phyloP scores from a whole-genome alignment of 1,140 invertebrate species.

The Megalopta genalis region DNA sequence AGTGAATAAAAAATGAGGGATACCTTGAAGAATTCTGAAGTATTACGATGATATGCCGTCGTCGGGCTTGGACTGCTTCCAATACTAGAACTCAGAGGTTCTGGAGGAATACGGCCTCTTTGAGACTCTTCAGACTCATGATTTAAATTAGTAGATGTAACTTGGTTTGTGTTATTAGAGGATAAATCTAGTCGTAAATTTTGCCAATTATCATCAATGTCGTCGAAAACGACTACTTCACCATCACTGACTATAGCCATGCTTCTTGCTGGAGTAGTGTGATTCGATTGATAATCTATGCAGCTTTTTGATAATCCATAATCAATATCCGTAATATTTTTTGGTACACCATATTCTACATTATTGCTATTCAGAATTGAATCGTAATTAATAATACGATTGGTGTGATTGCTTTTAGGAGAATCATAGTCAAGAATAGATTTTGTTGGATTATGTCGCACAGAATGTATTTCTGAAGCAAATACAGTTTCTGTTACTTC shows the following conservation, averaged over 20 bases:
- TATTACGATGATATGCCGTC: slow-evolving; percentile 77
- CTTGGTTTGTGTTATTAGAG: slow-evolving; percentile 64
- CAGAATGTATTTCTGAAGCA: slow-evolving; percentile 83
- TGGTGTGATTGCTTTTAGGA: slow-evolving; percentile 74
- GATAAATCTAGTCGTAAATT: slow-evolving; percentile 77
- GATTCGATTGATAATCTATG: slow-evolving; percentile 78
- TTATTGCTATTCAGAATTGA: slow-evolving; percentile 80
- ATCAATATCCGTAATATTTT: slow-evolving; percentile 78
- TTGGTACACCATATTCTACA: slow-evolving; percentile 77
- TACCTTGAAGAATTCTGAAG: slow-evolving; percentile 81
- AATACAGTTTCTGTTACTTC: slow-evolving; percentile 85
- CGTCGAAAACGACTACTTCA: slow-evolving; percentile 90
- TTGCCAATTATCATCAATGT: slow-evolving; percentile 89
- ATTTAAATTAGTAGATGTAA: slow-evolving; percentile 64
- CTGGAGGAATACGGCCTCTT: slow-evolving; percentile 70
- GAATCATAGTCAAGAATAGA: slow-evolving; percentile 78
- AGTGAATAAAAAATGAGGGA: not conserved
- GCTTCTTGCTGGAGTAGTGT: slow-evolving; percentile 76
- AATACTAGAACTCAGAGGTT: slow-evolving; percentile 75
- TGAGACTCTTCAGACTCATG: slow-evolving; percentile 69
- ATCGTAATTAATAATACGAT: slow-evolving; percentile 77
- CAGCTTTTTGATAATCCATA: slow-evolving; percentile 78
- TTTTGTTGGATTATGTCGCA: slow-evolving; percentile 78
- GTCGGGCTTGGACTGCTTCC: slow-evolving; percentile 78
- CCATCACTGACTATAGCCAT: slow-evolving; percentile 84